Evolutionary conservation across 2,888 invertebrate genomes (phyloP).

Genomic region (Liopterus haemorrhoidalis): DNA sequence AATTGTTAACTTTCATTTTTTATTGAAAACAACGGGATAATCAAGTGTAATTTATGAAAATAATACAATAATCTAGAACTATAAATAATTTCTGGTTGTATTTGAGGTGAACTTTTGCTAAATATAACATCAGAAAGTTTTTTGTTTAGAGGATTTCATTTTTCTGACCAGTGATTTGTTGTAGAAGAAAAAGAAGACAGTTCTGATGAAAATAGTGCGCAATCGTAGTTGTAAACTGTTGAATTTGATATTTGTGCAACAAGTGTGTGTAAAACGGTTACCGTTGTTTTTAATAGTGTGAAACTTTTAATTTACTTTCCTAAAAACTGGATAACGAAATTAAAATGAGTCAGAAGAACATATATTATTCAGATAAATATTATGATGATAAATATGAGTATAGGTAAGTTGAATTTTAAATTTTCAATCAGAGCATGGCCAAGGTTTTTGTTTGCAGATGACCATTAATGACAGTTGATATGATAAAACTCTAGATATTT

Average conservation of each 20-base stretch:
- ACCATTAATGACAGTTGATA: no score
- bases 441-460: no score
- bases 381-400: constrained; percentile 87
- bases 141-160: constrained; percentile 6
- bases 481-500: no score
- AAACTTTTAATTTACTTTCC: constrained; percentile 1
- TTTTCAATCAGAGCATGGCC: no score
- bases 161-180: constrained; percentile 1
- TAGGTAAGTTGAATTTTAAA: constrained; percentile 57
- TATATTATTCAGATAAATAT: constrained; percentile 92
- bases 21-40: no score
- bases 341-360: constrained; percentile 53
- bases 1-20: no score
- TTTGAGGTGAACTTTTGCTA: constrained; percentile 1
- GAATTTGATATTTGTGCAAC: constrained; percentile 20
- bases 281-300: constrained; percentile 18
- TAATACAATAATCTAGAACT: not conserved
- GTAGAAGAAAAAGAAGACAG: constrained; percentile 4
- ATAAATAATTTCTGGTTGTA: not conserved
- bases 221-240: not conserved
- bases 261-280: constrained; percentile 13
- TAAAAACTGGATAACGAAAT: not conserved
- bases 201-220: not conserved
- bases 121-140: constrained; percentile 1
- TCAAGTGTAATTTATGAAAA: no score